Percentiles rank a stretch among this genome's conserved stretches.
These are phyloP conservation scores for Netta rufina DNA, from an alignment of 2,797 vertebrate genomes.

Conservation along the genomic window DNA sequence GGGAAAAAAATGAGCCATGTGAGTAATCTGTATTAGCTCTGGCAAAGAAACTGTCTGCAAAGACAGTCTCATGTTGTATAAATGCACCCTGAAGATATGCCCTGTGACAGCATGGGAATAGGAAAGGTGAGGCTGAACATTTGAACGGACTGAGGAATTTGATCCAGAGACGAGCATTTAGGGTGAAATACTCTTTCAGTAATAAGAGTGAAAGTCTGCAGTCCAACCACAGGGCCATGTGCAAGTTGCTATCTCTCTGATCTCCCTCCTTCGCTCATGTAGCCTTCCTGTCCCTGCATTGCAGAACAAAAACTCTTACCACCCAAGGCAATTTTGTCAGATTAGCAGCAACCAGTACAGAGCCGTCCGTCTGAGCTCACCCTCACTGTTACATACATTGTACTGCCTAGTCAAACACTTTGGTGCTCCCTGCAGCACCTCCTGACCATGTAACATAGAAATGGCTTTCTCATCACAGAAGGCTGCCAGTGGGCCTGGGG, in stretches of 20 bases:
- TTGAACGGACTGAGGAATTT: not conserved
- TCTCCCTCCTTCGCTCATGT: accelerated
- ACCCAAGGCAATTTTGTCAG: not conserved
- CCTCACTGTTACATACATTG: not conserved
- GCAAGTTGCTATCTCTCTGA: not conserved
- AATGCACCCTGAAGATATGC: not conserved
- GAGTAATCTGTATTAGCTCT: not conserved
- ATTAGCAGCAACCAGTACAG: not conserved
- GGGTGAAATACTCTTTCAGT: not conserved
- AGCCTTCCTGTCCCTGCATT: not conserved
- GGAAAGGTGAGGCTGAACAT: not conserved
- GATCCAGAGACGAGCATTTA: not conserved
- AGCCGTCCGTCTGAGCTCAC: not conserved
- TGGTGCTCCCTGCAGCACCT: not conserved
- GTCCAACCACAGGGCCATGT: accelerated
- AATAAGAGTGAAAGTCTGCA: not conserved
- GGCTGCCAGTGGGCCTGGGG: not conserved
- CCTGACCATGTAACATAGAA: not conserved
- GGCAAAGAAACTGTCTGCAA: not conserved
- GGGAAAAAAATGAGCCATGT: not conserved
- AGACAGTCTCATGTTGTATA: not conserved
- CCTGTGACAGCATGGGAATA: not conserved
- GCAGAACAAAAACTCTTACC: not conserved
- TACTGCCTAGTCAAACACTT: not conserved
- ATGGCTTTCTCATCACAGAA: not conserved